These are phyloP conservation scores for Hypomecis atomaria DNA, from an alignment of 2,888 invertebrate species.

Conservation along the genomic window DNA sequence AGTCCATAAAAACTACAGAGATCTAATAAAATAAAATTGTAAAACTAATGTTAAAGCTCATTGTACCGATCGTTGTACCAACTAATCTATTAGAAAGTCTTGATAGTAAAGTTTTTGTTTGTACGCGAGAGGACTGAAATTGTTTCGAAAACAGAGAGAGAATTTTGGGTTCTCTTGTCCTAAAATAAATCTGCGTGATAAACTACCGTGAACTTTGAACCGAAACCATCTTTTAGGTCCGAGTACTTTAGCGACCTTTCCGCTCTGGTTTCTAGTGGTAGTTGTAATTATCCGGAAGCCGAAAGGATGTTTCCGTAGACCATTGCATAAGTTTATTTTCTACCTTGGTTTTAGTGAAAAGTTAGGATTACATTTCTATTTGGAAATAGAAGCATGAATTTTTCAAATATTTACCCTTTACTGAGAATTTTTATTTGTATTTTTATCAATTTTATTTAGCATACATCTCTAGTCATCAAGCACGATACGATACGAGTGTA, in stretches of 20 bases:
- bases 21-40: no score
- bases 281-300: slow-evolving; percentile 20
- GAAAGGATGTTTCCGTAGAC: slow-evolving; percentile 9
- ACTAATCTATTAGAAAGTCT: neutral
- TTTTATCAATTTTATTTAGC: no score
- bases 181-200: slow-evolving; percentile 22
- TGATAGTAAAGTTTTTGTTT: neutral
- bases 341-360: neutral
- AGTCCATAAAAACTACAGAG: no score
- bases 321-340: slow-evolving; percentile 3
- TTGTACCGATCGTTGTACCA: no score
- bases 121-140: slow-evolving; percentile 1
- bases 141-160: slow-evolving; percentile 5
- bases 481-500: no score
- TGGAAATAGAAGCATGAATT: neutral
- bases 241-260: slow-evolving; percentile 19
- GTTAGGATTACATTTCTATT: neutral
- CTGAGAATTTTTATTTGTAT: no score
- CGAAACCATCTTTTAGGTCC: slow-evolving; percentile 15
- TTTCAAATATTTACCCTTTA: no score
- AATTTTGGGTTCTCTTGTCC: slow-evolving; percentile 4
- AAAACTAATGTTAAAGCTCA: no score
- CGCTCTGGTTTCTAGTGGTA: slow-evolving; percentile 23
- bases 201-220: slow-evolving; percentile 20
- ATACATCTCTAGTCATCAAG: no score